A percentile compares a stretch with the other conserved stretches of the same genome.
These are phyloP conservation scores for Caenorhabditis sp. DNA, from an alignment of 2,888 invertebrate genomes.

Conservation along the genomic window DNA sequence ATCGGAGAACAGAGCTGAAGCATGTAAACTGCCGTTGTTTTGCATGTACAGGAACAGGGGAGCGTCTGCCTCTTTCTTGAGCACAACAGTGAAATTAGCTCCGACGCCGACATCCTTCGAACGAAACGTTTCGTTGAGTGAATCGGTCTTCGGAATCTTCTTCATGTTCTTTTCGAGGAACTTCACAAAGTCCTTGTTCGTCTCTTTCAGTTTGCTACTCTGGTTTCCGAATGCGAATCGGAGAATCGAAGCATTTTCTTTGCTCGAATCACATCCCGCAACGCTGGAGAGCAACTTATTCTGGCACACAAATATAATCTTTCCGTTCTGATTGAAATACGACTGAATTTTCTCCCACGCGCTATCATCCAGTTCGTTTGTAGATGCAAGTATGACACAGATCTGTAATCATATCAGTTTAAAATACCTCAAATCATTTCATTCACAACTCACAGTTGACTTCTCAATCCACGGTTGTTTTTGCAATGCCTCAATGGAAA, in stretches of 20 bases:
- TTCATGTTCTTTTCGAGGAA: conserved; percentile 74
- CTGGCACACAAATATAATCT: conserved; percentile 78
- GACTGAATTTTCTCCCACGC: conserved; percentile 74
- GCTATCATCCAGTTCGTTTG: conserved; percentile 70
- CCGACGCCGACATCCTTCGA: conserved; percentile 74
- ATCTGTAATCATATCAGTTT: conserved; percentile 40
- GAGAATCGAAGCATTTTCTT: conserved; percentile 67
- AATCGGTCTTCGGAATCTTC: conserved; percentile 23
- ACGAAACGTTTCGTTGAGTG: conserved; percentile 72
- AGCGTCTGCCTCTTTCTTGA: conserved; percentile 73
- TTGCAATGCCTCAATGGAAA: conserved; percentile 67
- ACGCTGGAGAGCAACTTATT: conserved; percentile 76
- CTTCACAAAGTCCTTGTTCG: conserved; percentile 76
- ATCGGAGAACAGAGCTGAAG: conserved; percentile 78
- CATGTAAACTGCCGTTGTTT: conserved; percentile 69
- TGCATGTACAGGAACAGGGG: conserved; percentile 78
- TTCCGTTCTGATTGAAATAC: conserved; percentile 77
- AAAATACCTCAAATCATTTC: not conserved
- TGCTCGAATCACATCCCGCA: conserved; percentile 68
- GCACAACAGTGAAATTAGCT: conserved; percentile 72
- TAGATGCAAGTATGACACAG: conserved; percentile 76
- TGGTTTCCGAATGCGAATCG: conserved; percentile 62
- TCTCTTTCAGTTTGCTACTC: conserved; percentile 47
- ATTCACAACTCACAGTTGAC: conserved; percentile 47
- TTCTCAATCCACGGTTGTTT: conserved; percentile 74